Evolutionary conservation across 2,888 invertebrate species (phyloP), one percentile per base, ranked within the genome.

Genomic region (Caenorhabditis virilis): DNA sequence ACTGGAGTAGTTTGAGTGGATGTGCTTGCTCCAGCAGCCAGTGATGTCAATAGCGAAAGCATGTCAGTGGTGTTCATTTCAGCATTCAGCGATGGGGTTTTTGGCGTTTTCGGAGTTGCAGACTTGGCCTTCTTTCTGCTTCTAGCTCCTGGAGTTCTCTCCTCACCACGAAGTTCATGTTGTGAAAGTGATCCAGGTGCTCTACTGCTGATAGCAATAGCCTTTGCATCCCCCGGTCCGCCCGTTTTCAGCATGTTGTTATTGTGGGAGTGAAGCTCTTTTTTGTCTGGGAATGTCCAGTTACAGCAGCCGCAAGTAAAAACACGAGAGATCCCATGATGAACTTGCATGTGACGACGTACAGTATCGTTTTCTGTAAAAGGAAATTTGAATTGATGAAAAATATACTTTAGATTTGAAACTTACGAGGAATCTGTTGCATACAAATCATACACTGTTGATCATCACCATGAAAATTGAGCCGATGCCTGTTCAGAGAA

Each of bases 291-390:
- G 49, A 76, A 76, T n/a, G 76, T 74, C 76, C 76, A 76, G 38
- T 76, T 76, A 50, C 76, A 76, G 67, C 76, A 76, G 3, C 76
- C 74, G 45, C 76, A 76, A 0, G 76, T 76, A 65, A 76, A 76
- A 18, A 76, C 72, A 5, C 74, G 27, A 2, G 45, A 50, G 36
- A 68, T 70, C 0, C 50, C 38, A 45, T 76, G 76, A 16, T 52
- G 26, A 2, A 26, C 9, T 16, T 43, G 43, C 76, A 76, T 76
- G 57, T 76, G 76, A 9, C 71, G 58, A 13, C 72, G 67, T n/a
- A 76, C 65, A 9, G 72, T 72, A 41, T 74, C 73, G 35, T 73
- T 69, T 16, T 50, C 69, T 70, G 60, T 42, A 67, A 63, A 39
- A 33, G 5, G n/a, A n/a, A n/a, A n/a, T n/a, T n/a, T n/a, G n/a